Conservation (phyloP, 1,140 invertebrate species). For the Amphibalanus amphitrite region DNA sequence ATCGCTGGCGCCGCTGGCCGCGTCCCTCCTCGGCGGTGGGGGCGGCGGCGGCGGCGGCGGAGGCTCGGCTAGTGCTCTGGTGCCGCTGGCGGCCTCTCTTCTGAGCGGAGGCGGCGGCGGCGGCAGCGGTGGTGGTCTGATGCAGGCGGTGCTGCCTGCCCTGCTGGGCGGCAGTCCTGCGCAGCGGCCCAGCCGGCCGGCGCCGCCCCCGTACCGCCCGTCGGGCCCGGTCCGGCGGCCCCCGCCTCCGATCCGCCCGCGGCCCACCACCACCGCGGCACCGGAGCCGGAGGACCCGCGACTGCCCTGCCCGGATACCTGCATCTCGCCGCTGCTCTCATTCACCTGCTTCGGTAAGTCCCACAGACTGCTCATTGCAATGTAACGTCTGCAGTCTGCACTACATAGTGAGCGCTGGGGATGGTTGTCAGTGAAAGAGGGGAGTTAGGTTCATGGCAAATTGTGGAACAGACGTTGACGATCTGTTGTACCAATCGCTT, state of each 20-base stretch:
- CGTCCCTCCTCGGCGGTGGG: background rate
- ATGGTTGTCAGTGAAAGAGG: too few relatives aligned
- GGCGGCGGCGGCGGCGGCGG: too few relatives aligned
- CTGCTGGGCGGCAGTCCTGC: background rate
- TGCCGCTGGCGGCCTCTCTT: background rate
- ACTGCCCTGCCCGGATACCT: conserved; percentile 72
- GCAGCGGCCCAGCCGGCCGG: background rate
- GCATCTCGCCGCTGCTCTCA: conserved; percentile 67
- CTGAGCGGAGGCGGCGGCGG: background rate
- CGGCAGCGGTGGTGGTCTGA: background rate
- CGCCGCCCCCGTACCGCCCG: conserved; percentile 6
- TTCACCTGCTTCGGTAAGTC: conserved; percentile 76
- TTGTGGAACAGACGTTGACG: too few relatives aligned
- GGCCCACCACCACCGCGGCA: background rate
- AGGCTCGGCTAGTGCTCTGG: background rate
- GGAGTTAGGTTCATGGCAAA: too few relatives aligned
- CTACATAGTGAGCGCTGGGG: too few relatives aligned
- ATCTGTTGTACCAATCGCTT: too few relatives aligned
- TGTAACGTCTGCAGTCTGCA: too few relatives aligned
- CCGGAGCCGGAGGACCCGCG: conserved; percentile 37
- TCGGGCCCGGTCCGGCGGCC: conserved; percentile 10
- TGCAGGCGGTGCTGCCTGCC: background rate
- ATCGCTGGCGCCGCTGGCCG: background rate
- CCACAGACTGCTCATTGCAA: too few relatives aligned
- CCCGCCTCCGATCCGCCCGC: conserved; percentile 10